These are phyloP conservation scores for Ceratotherium simum DNA, from an alignment of 2,113 vertebrate genomes.

Conservation along the genomic window DNA sequence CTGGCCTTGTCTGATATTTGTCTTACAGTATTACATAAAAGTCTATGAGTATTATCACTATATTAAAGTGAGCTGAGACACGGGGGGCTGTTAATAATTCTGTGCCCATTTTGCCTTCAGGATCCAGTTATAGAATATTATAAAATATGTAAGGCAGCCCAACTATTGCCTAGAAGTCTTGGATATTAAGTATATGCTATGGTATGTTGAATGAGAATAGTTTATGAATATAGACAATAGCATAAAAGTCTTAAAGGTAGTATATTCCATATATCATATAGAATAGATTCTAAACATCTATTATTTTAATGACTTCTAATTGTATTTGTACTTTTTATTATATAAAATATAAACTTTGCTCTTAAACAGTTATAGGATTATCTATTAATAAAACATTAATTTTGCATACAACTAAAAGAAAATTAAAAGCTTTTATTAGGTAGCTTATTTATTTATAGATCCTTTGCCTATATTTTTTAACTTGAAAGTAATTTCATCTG, in stretches of 20 bases:
- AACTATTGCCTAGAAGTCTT: constrained; percentile 8
- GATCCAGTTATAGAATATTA: constrained; percentile 19
- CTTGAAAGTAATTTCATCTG: constrained; percentile 54
- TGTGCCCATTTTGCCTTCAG: constrained; percentile 24
- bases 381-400: constrained; percentile 38
- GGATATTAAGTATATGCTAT: not conserved
- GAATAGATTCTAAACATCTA: not conserved
- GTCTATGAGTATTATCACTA: not conserved
- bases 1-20: not conserved
- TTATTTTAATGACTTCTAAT: constrained; percentile 53
- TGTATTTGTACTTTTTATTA: not conserved
- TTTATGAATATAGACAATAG: constrained; percentile 23
- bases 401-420: constrained; percentile 43
- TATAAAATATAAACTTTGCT: not conserved
- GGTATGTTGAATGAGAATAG: constrained; percentile 11
- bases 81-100: not conserved
- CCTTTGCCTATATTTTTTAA: constrained; percentile 26
- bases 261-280: not conserved
- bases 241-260: not conserved
- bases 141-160: constrained; percentile 17
- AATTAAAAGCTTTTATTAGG: not conserved
- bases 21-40: not conserved
- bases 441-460: constrained; percentile 47
- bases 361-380: constrained; percentile 39
- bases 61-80: constrained; percentile 15